A percentile compares a stretch with the other conserved stretches of the same genome.
Evolutionary conservation across 2,888 invertebrate genomes (phyloP).

Genomic region (Lysandra bellargus): DNA sequence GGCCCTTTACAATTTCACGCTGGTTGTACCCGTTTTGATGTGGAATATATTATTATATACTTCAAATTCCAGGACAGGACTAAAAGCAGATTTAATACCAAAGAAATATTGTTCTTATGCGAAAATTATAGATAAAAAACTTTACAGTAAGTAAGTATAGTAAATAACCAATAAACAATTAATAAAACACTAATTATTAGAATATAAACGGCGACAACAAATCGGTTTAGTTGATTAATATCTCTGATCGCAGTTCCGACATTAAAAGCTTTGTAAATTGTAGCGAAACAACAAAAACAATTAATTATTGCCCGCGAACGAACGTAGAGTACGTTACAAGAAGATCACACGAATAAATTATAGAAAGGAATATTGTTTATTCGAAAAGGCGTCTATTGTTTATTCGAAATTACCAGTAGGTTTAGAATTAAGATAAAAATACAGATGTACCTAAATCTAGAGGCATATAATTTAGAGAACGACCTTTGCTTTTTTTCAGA

Average conservation of each 20-base stretch:
- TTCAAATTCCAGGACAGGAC: too few species aligned
- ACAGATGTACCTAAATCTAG: too few species aligned
- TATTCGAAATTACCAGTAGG: not conserved
- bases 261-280: not conserved
- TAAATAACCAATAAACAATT: too few species aligned
- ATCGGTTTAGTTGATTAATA: slow-evolving; percentile 7
- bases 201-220: slow-evolving; percentile 1
- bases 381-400: not conserved
- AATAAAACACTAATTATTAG: not conserved
- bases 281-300: not conserved
- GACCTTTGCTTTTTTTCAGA: too few species aligned
- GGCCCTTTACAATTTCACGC: too few species aligned
- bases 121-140: not conserved
- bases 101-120: too few species aligned
- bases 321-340: not conserved
- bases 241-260: not conserved
- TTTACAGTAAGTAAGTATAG: too few species aligned
- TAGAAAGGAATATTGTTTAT: not conserved
- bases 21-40: too few species aligned
- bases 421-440: too few species aligned
- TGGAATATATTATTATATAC: too few species aligned
- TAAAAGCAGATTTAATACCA: too few species aligned
- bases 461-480: too few species aligned
- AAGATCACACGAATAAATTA: not conserved
- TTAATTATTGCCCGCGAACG: slow-evolving; percentile 1